These are phyloP conservation scores for Zalophus californianus DNA, from an alignment of 2,797 vertebrate species.

Conservation along the genomic window DNA sequence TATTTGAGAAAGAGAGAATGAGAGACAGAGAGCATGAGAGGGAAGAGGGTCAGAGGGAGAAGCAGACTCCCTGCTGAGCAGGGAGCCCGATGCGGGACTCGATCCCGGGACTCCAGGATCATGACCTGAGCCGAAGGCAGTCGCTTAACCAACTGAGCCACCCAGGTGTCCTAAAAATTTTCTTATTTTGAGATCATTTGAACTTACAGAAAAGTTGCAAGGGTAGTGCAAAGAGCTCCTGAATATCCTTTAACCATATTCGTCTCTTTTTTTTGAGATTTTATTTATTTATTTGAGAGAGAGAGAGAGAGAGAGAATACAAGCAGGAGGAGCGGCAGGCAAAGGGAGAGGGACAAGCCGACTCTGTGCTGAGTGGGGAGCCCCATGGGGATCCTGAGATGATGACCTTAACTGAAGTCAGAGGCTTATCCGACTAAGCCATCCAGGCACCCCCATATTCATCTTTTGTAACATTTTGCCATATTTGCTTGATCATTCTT, in stretches of 20 bases:
- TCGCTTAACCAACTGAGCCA: no score
- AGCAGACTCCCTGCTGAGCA: no score
- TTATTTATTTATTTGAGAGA: background rate
- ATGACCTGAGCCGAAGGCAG: no score
- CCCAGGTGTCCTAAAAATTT: background rate
- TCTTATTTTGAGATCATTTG: background rate
- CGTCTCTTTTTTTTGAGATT: background rate
- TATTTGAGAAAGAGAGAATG: no score
- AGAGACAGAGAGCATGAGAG: no score
- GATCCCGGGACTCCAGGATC: no score
- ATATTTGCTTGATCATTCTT: background rate
- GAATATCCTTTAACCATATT: fast-evolving
- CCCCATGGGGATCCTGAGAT: background rate
- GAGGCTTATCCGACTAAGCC: background rate
- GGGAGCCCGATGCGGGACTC: no score
- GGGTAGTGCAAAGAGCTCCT: background rate
- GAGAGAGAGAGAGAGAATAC: background rate
- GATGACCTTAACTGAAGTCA: background rate
- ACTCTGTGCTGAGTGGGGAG: background rate
- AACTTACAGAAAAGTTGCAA: background rate
- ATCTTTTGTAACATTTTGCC: background rate
- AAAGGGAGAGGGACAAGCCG: background rate
- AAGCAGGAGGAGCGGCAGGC: background rate
- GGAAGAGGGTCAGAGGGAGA: no score
- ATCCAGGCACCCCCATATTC: background rate